These are phyloP conservation scores for Diorhabda sublineata DNA, from an alignment of 1,140 invertebrate genomes.

Conservation along the genomic window DNA sequence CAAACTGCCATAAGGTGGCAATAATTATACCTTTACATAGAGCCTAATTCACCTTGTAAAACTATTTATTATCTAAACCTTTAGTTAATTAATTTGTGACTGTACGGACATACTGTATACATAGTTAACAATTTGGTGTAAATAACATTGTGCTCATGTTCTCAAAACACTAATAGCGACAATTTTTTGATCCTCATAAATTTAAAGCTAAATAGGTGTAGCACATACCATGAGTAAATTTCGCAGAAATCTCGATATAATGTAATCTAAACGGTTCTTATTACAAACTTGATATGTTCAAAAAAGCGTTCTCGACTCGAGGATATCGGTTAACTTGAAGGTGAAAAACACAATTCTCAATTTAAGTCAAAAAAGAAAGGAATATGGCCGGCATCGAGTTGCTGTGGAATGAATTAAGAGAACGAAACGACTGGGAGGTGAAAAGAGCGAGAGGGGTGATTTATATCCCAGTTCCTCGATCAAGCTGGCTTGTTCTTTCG, in stretches of 20 bases:
- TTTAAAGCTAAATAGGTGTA: neutral
- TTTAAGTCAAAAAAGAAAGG: slow-evolving; percentile 31
- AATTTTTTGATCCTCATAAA: neutral
- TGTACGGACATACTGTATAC: too few species aligned
- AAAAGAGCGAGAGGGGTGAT: slow-evolving; percentile 27
- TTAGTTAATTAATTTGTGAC: too few species aligned
- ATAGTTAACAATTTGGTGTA: too few species aligned
- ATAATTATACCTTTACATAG: too few species aligned
- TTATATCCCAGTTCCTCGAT: slow-evolving; percentile 39
- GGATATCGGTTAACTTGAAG: slow-evolving; percentile 4
- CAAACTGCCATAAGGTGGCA: too few species aligned
- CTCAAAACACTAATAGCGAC: too few species aligned
- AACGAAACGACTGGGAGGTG: slow-evolving; percentile 19
- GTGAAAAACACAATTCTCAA: slow-evolving; percentile 30
- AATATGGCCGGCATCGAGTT: slow-evolving; percentile 29
- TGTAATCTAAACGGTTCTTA: neutral
- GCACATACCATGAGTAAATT: too few species aligned
- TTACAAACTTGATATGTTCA: neutral
- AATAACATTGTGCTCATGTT: too few species aligned
- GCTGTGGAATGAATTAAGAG: slow-evolving; percentile 37
- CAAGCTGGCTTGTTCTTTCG: slow-evolving; percentile 38
- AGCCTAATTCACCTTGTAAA: too few species aligned
- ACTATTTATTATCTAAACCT: too few species aligned
- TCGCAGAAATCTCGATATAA: neutral
- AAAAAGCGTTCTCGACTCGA: slow-evolving; percentile 1